Conservation (phyloP, 2,888 invertebrate species). For the Andrena flavipes region DNA sequence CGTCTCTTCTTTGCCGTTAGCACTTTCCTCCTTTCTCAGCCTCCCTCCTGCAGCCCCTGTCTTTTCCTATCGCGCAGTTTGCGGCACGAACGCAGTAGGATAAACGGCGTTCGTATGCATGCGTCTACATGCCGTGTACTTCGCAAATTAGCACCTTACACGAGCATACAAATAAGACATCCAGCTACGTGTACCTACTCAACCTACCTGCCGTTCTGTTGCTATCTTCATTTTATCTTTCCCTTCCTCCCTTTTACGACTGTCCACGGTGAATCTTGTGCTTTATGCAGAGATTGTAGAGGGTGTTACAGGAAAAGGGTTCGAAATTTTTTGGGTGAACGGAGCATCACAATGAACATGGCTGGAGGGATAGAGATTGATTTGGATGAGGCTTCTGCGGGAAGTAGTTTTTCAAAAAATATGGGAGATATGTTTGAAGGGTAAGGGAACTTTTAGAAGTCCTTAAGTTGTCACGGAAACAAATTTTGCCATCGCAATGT, state of each 20-base stretch:
- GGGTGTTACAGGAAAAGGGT: too few species aligned
- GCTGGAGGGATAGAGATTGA: too few species aligned
- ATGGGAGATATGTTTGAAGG: too few species aligned
- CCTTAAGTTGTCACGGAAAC: too few species aligned
- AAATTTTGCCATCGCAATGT: too few species aligned
- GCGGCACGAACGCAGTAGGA: slow-evolving; percentile 47
- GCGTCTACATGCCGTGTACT: slow-evolving; percentile 63
- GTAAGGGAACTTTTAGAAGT: too few species aligned
- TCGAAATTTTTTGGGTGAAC: too few species aligned
- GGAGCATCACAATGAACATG: too few species aligned
- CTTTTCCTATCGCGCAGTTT: slow-evolving; percentile 30
- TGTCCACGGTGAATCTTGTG: too few species aligned
- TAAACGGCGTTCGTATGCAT: slow-evolving; percentile 29
- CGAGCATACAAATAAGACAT: slow-evolving; percentile 71
- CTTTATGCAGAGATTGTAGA: too few species aligned
- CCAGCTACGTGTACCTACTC: slow-evolving; percentile 51
- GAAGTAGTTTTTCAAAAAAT: too few species aligned
- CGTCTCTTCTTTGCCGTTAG: slow-evolving; percentile 19
- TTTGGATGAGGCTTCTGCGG: too few species aligned
- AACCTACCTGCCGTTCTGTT: slow-evolving; percentile 30
- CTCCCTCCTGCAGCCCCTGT: background rate
- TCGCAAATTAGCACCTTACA: slow-evolving; percentile 74
- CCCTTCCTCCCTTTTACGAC: background rate
- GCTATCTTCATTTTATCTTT: slow-evolving; percentile 6
- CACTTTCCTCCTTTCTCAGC: slow-evolving; percentile 24